Conservation (phyloP, 1,140 invertebrate genomes). For the Magallana ariakensis region DNA sequence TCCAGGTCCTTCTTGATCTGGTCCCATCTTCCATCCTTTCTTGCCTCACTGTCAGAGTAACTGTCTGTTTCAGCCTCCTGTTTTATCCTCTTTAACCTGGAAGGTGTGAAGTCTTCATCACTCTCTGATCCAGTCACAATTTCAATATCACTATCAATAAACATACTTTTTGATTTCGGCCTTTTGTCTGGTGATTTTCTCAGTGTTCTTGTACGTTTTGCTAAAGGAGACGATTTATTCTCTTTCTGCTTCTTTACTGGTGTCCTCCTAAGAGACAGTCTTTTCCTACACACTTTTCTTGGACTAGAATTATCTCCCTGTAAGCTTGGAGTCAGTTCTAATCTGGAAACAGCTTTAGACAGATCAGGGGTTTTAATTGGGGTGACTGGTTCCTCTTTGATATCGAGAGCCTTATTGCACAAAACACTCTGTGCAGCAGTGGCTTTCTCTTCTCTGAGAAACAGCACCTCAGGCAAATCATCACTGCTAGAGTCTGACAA, state of each 20-base stretch:
- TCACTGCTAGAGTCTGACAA: conserved; percentile 41
- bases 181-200: background rate
- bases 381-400: background rate
- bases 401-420: background rate
- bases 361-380: background rate
- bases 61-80: background rate
- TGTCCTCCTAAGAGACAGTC: background rate
- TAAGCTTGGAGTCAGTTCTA: background rate
- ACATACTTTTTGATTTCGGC: background rate
- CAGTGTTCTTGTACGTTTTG: background rate
- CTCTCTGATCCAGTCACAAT: conserved; percentile 25
- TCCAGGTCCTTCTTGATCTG: no score
- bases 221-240: background rate
- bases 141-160: conserved; percentile 19
- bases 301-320: background rate
- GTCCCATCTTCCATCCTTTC: no score
- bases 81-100: conserved; percentile 15
- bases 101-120: background rate
- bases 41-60: background rate
- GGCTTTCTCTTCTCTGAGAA: conserved; percentile 37
- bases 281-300: background rate
- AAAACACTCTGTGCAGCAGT: background rate
- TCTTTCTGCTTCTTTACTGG: conserved; percentile 19
- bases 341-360: background rate
- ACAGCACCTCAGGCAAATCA: conserved; percentile 41